Evolutionary conservation across 2,113 vertebrate genomes (phyloP).

Genomic region (Cavia porcellus): DNA sequence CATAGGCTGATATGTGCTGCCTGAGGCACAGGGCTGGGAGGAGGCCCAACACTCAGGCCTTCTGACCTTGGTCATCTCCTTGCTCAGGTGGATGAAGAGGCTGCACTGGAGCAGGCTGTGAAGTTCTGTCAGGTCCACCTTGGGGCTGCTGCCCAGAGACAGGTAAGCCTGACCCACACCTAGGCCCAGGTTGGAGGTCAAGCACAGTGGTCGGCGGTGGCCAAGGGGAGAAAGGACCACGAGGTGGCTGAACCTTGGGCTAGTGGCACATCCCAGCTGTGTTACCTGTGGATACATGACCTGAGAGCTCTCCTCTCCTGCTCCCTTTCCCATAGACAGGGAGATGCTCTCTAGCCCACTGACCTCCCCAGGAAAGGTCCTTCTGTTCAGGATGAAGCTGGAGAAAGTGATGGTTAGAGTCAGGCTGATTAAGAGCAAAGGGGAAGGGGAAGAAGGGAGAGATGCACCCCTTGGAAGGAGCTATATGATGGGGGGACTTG

Average conservation of each 20-base stretch:
- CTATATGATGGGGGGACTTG: neutral
- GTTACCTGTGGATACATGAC: neutral
- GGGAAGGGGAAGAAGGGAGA: neutral
- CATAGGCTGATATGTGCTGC: neutral
- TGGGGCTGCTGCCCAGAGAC: conserved; percentile 95
- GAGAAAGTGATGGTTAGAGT: neutral
- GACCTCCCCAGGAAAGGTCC: neutral
- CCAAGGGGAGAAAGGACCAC: neutral
- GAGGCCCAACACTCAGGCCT: neutral
- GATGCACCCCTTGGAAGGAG: neutral
- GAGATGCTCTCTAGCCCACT: neutral
- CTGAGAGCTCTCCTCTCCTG: neutral
- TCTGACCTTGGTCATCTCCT: conserved; percentile 71
- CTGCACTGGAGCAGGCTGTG: conserved; percentile 97
- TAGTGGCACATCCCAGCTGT: neutral
- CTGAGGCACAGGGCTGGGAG: too few relatives aligned
- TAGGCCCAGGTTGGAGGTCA: neutral
- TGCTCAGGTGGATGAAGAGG: conserved; percentile 96
- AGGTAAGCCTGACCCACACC: conserved; percentile 88
- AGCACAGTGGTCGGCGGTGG: neutral
- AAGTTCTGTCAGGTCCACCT: conserved; percentile 99
- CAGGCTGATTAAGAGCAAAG: too few relatives aligned
- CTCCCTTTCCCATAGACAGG: neutral
- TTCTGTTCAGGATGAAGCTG: neutral
- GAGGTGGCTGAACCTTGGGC: neutral